phyloP scores from a whole-genome alignment of 2,797 vertebrate genomes.

The Graptemys geographica region DNA sequence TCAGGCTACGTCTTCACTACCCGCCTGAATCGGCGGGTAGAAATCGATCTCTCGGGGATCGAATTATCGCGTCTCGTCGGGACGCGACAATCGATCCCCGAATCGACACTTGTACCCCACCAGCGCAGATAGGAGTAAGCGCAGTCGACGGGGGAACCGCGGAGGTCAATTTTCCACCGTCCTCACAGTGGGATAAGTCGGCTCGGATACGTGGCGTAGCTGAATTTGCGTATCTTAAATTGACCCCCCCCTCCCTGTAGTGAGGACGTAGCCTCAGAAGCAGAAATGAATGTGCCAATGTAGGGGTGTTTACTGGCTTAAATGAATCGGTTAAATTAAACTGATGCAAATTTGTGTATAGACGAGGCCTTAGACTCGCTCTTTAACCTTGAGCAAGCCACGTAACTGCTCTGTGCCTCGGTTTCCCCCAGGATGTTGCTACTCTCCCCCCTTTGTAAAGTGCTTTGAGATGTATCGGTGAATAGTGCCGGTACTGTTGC shows the following conservation, averaged over 20 bases:
- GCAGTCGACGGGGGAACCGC: no score
- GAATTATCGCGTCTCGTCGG: no score
- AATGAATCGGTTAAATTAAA: background rate
- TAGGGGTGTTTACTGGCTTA: background rate
- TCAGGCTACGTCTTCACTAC: background rate
- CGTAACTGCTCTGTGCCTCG: background rate
- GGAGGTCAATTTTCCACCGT: no score
- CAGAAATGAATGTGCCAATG: rapidly evolving
- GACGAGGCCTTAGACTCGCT: background rate
- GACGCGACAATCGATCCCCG: no score
- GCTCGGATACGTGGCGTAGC: no score
- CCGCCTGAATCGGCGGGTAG: no score
- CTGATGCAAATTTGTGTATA: rapidly evolving
- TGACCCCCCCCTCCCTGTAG: no score
- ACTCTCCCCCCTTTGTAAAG: rapidly evolving
- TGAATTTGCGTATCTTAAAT: no score
- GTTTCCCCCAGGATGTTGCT: background rate
- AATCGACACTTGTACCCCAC: no score
- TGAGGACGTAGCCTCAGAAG: background rate
- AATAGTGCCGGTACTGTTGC: background rate
- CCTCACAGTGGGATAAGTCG: no score
- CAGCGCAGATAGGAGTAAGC: no score
- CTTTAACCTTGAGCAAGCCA: background rate
- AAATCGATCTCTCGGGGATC: no score
- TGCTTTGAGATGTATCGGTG: rapidly evolving